Base-by-base conservation (phyloP, 1,140 invertebrate genomes). In the Globodera ellingtonae region DNA sequence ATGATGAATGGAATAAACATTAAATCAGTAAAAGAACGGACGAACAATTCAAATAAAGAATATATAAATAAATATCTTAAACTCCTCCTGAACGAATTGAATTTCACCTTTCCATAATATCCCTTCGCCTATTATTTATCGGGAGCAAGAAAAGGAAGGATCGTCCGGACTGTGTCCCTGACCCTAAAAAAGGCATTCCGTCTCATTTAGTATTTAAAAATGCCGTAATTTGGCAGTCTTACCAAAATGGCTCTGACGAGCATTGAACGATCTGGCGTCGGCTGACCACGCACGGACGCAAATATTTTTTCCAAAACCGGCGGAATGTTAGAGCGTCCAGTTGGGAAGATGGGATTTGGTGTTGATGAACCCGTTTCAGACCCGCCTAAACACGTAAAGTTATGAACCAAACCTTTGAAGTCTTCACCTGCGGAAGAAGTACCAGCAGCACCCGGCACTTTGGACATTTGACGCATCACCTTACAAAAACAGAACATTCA, bases 381-480 rank as follows among this genome's bases (percentile, higher is more conserved):
- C 6, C 10, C 13, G 56, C 56, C 56, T 62, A 15, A n/a, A 15
- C 18, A 18, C 3, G 56, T 6, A 18, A 15, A 62, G 10, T 62
- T 6, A 62, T 62, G 15, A 18, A 18, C 0, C 21, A 62, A 77
- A 6, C 69, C 46, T 35, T 35, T 35, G 35, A 35, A 1, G 35
- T 35, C 35, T 8, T 62, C 62, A n/a, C 75, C 75, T 18, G 56
- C 52, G 21, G 56, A 62, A 75, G 65, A 35, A 75, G 46, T 48
- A 65, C 75, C 75, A 62, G 44, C 75, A 62, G 44, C 56, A 1
- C 56, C 75, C 15, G 75, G 75, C 75, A 77, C 69, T 77, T 77
- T 77, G 46, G 75, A 77, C 75, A 77, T 77, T 69, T 77, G 75
- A 18, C 75, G 75, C 75, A 77, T 77, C 69, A 77, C 75, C 75